A percentile compares a stretch with the other conserved stretches of the same genome.
These are phyloP conservation scores for Gryllus bimaculatus DNA, from an alignment of 1,140 invertebrate genomes.

Conservation along the genomic window DNA sequence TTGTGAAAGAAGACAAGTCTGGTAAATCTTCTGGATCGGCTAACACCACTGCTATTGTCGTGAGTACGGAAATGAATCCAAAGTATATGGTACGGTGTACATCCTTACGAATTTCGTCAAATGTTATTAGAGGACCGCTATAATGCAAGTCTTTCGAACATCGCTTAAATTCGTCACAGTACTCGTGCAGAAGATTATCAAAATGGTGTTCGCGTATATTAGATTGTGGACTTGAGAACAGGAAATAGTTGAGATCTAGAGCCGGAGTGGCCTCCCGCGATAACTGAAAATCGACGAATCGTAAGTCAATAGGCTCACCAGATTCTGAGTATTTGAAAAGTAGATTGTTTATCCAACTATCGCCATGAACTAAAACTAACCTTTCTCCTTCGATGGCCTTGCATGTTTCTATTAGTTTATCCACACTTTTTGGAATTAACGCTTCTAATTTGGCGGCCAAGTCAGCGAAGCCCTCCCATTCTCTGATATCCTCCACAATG, in stretches of 20 bases:
- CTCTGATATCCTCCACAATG: neutral
- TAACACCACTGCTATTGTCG: no score
- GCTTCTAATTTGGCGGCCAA: neutral
- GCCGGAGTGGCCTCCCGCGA: conserved; percentile 37
- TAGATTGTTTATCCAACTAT: conserved; percentile 26
- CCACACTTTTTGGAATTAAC: neutral
- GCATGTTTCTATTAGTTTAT: neutral
- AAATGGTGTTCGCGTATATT: conserved; percentile 31
- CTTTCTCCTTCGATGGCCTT: neutral
- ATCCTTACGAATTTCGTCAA: no score
- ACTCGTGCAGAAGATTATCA: conserved; percentile 34
- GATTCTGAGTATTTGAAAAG: conserved; percentile 22
- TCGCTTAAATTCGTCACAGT: no score
- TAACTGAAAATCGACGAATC: conserved; percentile 38
- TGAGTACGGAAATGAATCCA: no score
- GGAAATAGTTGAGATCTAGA: conserved; percentile 46
- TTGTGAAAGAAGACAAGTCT: no score
- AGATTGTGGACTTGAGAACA: conserved; percentile 40
- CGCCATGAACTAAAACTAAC: conserved; percentile 21
- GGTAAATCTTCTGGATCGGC: no score
- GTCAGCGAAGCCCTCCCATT: neutral
- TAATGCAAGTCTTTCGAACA: no score
- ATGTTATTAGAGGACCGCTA: no score
- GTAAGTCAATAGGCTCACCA: conserved; percentile 7
- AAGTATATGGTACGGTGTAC: no score